Conservation (phyloP, 53 echinoderm and acorn worm genomes). For the Henricia sp. region DNA sequence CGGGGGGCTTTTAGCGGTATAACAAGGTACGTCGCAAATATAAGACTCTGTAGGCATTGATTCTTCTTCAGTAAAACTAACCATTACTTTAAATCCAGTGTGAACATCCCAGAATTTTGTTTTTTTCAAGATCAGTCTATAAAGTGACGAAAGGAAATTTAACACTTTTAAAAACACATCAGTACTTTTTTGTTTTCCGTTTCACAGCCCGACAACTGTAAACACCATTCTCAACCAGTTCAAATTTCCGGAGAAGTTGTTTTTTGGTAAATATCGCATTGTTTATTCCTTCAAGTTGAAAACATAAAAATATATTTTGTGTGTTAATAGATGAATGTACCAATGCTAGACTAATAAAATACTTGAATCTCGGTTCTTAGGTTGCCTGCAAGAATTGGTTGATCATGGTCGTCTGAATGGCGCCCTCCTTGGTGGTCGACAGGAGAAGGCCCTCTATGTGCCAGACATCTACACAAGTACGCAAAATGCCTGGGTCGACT, state of each 20-base stretch:
- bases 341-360: too few relatives aligned
- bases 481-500: slow-evolving; percentile 95
- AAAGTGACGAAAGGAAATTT: background rate
- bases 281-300: background rate
- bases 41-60: too few relatives aligned
- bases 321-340: too few relatives aligned
- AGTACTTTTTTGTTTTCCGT: background rate
- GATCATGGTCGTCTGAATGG: slow-evolving; percentile 80
- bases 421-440: slow-evolving; percentile 79
- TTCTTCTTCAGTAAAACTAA: too few relatives aligned
- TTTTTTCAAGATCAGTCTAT: background rate
- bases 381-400: slow-evolving; percentile 77
- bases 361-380: slow-evolving; percentile 31
- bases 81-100: too few relatives aligned
- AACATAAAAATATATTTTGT: too few relatives aligned
- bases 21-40: slow-evolving; percentile 87
- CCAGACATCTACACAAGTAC: slow-evolving; percentile 94
- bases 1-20: slow-evolving; percentile 92
- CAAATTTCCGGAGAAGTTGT: slow-evolving; percentile 92
- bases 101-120: too few relatives aligned
- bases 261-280: slow-evolving; percentile 85
- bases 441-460: slow-evolving; percentile 90
- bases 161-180: background rate
- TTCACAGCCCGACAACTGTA: slow-evolving; percentile 81
- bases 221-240: slow-evolving; percentile 83